Percentiles rank a stretch among this genome's conserved stretches.
These are phyloP conservation scores for Serinus canaria DNA, from an alignment of 2,113 vertebrate genomes.

Conservation along the genomic window DNA sequence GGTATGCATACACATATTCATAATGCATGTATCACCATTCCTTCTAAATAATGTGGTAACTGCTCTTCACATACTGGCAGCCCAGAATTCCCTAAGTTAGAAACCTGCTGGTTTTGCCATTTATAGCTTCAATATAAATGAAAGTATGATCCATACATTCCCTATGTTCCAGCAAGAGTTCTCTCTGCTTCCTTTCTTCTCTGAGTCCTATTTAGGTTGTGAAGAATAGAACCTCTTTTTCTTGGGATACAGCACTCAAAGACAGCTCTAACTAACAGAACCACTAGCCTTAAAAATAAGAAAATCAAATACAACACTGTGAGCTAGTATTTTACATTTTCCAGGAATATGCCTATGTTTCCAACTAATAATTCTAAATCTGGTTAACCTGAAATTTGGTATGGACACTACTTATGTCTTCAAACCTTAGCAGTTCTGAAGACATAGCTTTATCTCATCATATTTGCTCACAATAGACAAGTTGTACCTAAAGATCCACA, in stretches of 20 bases:
- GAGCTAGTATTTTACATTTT: not conserved
- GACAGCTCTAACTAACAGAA: not conserved
- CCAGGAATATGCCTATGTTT: not conserved
- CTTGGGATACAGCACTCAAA: not conserved
- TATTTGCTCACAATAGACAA: not conserved
- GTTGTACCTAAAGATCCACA: not conserved
- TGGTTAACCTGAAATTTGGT: not conserved
- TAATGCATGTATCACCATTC: not conserved
- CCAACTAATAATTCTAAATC: not conserved
- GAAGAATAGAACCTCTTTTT: not conserved
- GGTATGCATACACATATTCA: accelerated
- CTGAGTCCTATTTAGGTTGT: not conserved
- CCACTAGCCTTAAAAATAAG: not conserved
- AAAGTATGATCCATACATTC: not conserved
- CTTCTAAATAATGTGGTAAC: not conserved
- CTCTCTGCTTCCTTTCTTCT: not conserved
- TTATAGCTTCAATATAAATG: not conserved
- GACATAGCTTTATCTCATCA: not conserved
- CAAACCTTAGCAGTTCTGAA: not conserved
- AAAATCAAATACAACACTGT: not conserved
- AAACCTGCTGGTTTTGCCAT: not conserved
- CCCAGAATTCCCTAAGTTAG: not conserved
- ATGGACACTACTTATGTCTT: not conserved
- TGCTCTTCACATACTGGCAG: not conserved
- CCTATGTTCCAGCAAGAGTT: not conserved